Base-by-base conservation (phyloP, 1,140 invertebrate genomes). In the Diploscapter pachys region DNA sequence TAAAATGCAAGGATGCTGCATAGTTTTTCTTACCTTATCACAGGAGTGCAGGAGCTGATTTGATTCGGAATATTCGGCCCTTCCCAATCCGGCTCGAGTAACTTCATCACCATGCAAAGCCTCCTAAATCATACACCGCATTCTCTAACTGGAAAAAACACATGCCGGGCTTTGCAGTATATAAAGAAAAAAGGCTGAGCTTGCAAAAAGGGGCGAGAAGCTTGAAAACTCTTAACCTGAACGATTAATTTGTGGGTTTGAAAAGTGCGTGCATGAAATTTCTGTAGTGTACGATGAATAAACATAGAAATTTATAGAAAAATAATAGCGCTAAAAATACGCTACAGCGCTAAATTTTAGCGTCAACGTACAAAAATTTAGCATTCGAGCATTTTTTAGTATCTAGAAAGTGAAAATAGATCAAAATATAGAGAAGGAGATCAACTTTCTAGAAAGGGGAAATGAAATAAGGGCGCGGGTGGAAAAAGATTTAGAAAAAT, bases 31-130 rank as follows among this genome's bases (percentile, higher is more conserved):
- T 63, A 59, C 66, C 62, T 67, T 70, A 61, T 67, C 59, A 63
- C 57, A 67, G 56, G 66, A 54, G 63, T 61, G 63, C 11, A 31
- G 6, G 13, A 70, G 49, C 59, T 70, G 68, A 61, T 49, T 70
- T 13, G 59, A 56, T n/a, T 70, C 68, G 54, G 59, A 70, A 11
- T 70, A 70, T 9, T 70, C 68, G 56, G 56, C 68, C 63, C 68
- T 49, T 70, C 68, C 68, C 55, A 70, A 13, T 0, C 68, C 68
- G 31, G 68, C 56, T 61, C 66, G n/a, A 4, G 73, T 64, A 13
- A 55, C 73, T 53, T 75, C 68, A 54, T 64, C 57, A 54, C 57
- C 73, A 57, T 70, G 71, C 62, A 61, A 52, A 67, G 63, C 57
- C 61, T 69, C 67, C 63, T 72, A 51, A 5, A 59, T 31, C 31